Conservation (phyloP, 37 sponge, comb jelly and placozoan species). For the Ephydatia muelleri region DNA sequence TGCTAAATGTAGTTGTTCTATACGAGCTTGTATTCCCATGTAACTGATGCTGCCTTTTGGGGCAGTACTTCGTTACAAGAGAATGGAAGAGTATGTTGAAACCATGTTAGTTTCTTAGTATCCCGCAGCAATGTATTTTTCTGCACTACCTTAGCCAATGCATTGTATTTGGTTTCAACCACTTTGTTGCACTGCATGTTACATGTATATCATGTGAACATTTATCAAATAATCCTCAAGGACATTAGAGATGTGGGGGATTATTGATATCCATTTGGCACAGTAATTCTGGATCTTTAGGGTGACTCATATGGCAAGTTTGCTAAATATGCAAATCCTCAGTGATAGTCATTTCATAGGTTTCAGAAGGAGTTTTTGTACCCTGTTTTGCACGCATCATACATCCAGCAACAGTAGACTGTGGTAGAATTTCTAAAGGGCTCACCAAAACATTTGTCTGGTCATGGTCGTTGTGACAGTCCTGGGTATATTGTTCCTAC, state of each 20-base stretch:
- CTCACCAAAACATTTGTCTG: slow-evolving; percentile 9
- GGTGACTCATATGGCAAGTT: background rate
- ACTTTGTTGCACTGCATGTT: too few relatives aligned
- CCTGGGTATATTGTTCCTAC: slow-evolving; percentile 49
- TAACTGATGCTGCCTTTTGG: slow-evolving; percentile 9
- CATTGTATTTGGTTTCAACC: too few relatives aligned
- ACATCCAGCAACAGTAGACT: background rate
- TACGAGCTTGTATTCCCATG: slow-evolving; percentile 24
- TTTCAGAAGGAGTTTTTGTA: slow-evolving; percentile 1
- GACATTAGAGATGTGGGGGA: background rate
- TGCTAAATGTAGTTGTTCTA: slow-evolving; percentile 21
- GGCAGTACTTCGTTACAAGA: slow-evolving; percentile 5
- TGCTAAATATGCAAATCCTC: slow-evolving; percentile 1
- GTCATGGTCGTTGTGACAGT: slow-evolving; percentile 56
- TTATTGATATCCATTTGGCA: background rate
- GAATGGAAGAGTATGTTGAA: background rate
- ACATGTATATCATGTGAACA: background rate
- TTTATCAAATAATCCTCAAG: background rate
- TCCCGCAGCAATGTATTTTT: too few relatives aligned
- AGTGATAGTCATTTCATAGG: slow-evolving; percentile 2
- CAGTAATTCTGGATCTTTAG: background rate
- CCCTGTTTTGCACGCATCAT: slow-evolving; percentile 1
- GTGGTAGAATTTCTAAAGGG: slow-evolving; percentile 1
- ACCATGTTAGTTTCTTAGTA: too few relatives aligned
- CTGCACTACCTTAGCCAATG: too few relatives aligned